phyloP scores from a whole-genome alignment of 2,888 invertebrate genomes.

The Glomeris marginata region DNA sequence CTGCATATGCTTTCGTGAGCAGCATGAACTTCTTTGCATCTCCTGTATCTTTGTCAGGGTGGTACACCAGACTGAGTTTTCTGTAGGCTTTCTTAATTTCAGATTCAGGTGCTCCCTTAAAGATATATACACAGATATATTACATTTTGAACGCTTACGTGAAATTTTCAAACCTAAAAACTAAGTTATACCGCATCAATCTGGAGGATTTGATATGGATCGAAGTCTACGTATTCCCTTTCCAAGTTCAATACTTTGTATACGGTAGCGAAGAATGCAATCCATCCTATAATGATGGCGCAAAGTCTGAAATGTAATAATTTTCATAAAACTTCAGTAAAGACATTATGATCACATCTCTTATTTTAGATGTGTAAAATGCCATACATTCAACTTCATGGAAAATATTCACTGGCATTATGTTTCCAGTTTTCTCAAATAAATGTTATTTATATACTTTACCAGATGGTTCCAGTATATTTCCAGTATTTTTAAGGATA shows the following conservation, averaged over 20 bases:
- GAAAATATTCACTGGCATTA: too few relatives aligned
- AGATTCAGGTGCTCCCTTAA: conserved; percentile 59
- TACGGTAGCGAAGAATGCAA: conserved; percentile 58
- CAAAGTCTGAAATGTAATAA: conserved; percentile 57
- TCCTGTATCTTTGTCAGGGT: conserved; percentile 96
- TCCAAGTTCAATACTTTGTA: conserved; percentile 93
- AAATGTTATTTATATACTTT: too few relatives aligned
- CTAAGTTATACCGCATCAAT: conserved; percentile 64
- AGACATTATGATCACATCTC: too few relatives aligned
- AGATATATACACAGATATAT: conserved; percentile 12
- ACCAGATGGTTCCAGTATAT: too few relatives aligned
- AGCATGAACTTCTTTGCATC: conserved; percentile 96
- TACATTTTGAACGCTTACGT: too few relatives aligned
- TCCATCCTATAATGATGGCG: conserved; percentile 66
- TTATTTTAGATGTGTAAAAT: too few relatives aligned
- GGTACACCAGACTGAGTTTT: conserved; percentile 77
- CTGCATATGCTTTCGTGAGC: conserved; percentile 69
- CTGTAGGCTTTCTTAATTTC: conserved; percentile 94
- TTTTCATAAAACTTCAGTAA: too few relatives aligned
- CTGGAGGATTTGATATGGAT: conserved; percentile 91
- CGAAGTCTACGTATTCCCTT: conserved; percentile 96
- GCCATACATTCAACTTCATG: too few relatives aligned
- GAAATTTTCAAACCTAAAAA: too few relatives aligned
- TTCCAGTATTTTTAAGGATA: too few relatives aligned
- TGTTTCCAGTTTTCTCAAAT: too few relatives aligned